A percentile compares a stretch with the other conserved stretches of the same genome.
These are phyloP conservation scores for Hemitrygon akajei DNA, from an alignment of 2,797 vertebrate species.

Conservation along the genomic window DNA sequence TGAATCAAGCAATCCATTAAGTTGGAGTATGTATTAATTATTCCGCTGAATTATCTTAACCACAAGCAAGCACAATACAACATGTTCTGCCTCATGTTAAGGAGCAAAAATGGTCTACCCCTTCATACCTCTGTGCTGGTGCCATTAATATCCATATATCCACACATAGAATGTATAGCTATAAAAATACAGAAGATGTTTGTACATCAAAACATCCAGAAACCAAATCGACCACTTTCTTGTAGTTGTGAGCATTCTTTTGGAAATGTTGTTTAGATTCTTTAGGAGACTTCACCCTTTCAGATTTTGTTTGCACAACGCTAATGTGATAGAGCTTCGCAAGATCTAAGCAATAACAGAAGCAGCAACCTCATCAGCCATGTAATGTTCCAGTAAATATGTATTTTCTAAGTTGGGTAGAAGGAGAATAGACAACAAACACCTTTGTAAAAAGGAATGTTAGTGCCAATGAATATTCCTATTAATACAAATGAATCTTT, in stretches of 20 bases:
- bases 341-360: background rate
- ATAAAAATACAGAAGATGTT: background rate
- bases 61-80: background rate
- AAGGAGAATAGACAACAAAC: too few relatives aligned
- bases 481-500: background rate
- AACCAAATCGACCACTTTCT: background rate
- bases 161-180: background rate
- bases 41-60: background rate
- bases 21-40: background rate
- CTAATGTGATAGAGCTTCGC: background rate
- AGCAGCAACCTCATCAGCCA: background rate
- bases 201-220: background rate
- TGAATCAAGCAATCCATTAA: background rate
- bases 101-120: background rate
- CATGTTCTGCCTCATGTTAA: too few relatives aligned
- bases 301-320: background rate
- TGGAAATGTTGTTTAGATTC: background rate
- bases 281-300: background rate
- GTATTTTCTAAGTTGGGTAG: background rate
- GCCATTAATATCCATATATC: background rate
- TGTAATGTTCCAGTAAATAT: background rate
- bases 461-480: background rate
- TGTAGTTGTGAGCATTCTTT: background rate
- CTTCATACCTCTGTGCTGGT: background rate
- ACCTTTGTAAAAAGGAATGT: background rate